Evolutionary conservation across 1,140 invertebrate genomes (phyloP).

Genomic region (Drosophila ercepeae): DNA sequence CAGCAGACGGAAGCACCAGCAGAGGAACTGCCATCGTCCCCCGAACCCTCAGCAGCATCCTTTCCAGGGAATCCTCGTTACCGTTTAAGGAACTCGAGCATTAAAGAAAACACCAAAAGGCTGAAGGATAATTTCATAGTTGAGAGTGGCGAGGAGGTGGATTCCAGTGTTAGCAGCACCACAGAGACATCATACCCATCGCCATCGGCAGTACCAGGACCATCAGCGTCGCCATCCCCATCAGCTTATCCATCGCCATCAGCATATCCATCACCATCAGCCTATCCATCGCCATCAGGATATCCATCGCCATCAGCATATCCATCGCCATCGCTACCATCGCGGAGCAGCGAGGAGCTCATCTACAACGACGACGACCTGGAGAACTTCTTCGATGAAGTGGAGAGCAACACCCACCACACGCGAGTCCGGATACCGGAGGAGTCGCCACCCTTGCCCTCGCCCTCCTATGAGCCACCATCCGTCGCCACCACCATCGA

Average conservation of each 20-base stretch:
- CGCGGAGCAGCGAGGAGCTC: constrained; percentile 37
- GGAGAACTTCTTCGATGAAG: constrained; percentile 81
- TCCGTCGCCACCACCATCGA: background rate
- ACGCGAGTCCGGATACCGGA: constrained; percentile 35
- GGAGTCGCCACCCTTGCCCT: background rate
- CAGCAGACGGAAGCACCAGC: constrained; percentile 6
- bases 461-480: background rate
- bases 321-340: background rate
- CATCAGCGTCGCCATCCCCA: too few species aligned
- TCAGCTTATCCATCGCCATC: too few species aligned
- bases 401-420: constrained; percentile 65
- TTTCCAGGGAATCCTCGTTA: constrained; percentile 24
- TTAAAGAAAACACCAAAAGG: constrained; percentile 36
- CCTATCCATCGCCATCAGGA: too few species aligned
- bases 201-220: too few species aligned
- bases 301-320: too few species aligned
- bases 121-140: constrained; percentile 67
- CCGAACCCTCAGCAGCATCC: background rate
- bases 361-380: constrained; percentile 59
- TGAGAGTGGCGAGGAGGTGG: constrained; percentile 54
- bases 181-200: constrained; percentile 5
- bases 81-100: constrained; percentile 37
- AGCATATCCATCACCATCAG: too few species aligned
- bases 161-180: constrained; percentile 17
- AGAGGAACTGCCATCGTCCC: background rate